Conservation (phyloP, 2,113 vertebrate genomes). For the Pangasianodon gigas region DNA sequence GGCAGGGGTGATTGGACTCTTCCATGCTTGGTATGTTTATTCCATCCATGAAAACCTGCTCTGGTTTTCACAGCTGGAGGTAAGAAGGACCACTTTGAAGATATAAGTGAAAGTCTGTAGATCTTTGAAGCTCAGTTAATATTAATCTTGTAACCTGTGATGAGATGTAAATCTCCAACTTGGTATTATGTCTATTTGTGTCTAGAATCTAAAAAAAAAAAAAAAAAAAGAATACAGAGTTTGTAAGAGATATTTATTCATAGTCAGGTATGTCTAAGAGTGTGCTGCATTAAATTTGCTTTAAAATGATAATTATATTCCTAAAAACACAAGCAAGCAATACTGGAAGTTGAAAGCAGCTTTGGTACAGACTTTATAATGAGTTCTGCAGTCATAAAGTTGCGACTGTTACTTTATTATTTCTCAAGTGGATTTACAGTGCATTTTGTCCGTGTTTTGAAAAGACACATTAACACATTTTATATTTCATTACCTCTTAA, state of each 20-base stretch:
- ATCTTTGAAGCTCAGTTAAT: not conserved
- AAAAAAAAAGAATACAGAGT: not conserved
- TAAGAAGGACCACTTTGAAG: constrained; percentile 46
- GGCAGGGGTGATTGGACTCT: constrained; percentile 58
- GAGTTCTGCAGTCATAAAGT: not conserved
- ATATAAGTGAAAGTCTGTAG: not conserved
- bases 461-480: not conserved
- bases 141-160: not conserved
- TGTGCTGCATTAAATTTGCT: not conserved
- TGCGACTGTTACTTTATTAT: constrained; percentile 5
- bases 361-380: constrained; percentile 28
- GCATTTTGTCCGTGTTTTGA: not conserved
- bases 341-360: constrained; percentile 6
- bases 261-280: not conserved
- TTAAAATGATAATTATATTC: constrained; percentile 11
- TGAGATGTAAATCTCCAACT: not conserved
- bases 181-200: not conserved
- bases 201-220: not conserved
- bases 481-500: constrained; percentile 8
- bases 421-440: not conserved
- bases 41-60: constrained; percentile 73
- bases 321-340: not conserved
- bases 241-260: not conserved
- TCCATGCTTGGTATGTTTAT: constrained; percentile 67
- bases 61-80: constrained; percentile 75